These are phyloP conservation scores for Cladorhizidae sp. DNA, from an alignment of 37 sponge, comb jelly and placozoan genomes.

Conservation along the genomic window DNA sequence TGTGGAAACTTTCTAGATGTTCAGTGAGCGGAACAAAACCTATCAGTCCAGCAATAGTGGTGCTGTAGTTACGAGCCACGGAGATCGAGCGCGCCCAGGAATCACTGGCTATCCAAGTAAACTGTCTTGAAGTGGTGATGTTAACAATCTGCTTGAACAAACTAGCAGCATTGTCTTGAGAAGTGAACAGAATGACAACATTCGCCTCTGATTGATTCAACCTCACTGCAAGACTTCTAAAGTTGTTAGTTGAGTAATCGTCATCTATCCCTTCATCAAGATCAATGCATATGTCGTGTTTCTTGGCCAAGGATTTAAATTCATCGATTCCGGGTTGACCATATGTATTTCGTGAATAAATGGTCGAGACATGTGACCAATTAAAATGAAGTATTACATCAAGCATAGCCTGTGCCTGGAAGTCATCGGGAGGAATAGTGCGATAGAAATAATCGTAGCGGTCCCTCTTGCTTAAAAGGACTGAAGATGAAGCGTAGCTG, in stretches of 20 bases:
- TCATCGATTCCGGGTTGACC: constrained; percentile 60
- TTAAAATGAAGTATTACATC: constrained; percentile 63
- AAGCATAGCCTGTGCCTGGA: constrained; percentile 84
- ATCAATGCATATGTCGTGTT: constrained; percentile 63
- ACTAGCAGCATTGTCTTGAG: constrained; percentile 29
- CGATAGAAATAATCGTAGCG: constrained; percentile 84
- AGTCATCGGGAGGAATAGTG: constrained; percentile 80
- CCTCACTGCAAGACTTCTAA: neutral
- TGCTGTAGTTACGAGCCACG: constrained; percentile 16
- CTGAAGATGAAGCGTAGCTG: constrained; percentile 88
- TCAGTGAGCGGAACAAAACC: constrained; percentile 59
- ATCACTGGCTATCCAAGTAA: constrained; percentile 89
- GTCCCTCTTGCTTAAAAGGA: constrained; percentile 75
- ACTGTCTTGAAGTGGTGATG: constrained; percentile 9
- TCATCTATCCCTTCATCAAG: constrained; percentile 27
- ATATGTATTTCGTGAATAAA: constrained; percentile 59
- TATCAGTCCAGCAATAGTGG: constrained; percentile 57
- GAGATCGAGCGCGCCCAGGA: constrained; percentile 72
- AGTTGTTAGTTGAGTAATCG: neutral
- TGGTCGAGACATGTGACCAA: constrained; percentile 68
- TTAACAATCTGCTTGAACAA: constrained; percentile 13
- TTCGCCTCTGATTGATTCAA: constrained; percentile 38
- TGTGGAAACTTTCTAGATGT: constrained; percentile 31
- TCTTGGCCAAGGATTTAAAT: constrained; percentile 25
- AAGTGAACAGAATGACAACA: no score